Conservation (phyloP, 1,140 invertebrate genomes). For the Drosophila suzukii region DNA sequence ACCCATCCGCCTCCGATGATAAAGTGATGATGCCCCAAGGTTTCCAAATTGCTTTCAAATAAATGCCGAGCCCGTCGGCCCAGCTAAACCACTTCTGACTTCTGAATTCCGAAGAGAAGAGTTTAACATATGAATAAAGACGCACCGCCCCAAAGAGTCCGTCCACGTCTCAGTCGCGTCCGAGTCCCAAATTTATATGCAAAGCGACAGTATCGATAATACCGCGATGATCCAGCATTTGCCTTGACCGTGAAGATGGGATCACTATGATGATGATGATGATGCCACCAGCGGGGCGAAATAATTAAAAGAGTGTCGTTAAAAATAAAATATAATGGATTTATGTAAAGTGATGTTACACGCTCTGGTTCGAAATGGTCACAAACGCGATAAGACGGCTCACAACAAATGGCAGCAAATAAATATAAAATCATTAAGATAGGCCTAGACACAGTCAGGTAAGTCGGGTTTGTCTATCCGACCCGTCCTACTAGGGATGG, state of each 20-base stretch:
- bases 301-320: constrained; percentile 76
- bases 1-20: constrained; percentile 67
- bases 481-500: constrained; percentile 36
- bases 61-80: constrained; percentile 47
- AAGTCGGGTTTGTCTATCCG: constrained; percentile 14
- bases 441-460: constrained; percentile 34
- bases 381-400: constrained; percentile 52
- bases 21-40: constrained; percentile 65
- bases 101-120: constrained; percentile 52
- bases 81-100: constrained; percentile 63
- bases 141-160: constrained; percentile 26
- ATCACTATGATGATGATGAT: constrained; percentile 49
- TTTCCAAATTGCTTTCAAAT: constrained; percentile 72
- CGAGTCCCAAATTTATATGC: constrained; percentile 59
- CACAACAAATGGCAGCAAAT: constrained; percentile 71
- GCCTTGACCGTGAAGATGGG: constrained; percentile 42
- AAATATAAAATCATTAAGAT: constrained; percentile 80
- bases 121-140: constrained; percentile 77
- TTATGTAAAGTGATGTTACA: constrained; percentile 80
- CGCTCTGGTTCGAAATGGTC: constrained; percentile 55
- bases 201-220: constrained; percentile 64
- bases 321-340: constrained; percentile 62
- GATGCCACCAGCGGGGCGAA: constrained; percentile 54
- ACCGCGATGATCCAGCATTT: constrained; percentile 39
- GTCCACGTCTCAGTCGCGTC: constrained; percentile 4